Evolutionary conservation across 2,888 invertebrate genomes (phyloP), one percentile per base, ranked within the genome.

Genomic region (Dryocosmus kuriphilus): DNA sequence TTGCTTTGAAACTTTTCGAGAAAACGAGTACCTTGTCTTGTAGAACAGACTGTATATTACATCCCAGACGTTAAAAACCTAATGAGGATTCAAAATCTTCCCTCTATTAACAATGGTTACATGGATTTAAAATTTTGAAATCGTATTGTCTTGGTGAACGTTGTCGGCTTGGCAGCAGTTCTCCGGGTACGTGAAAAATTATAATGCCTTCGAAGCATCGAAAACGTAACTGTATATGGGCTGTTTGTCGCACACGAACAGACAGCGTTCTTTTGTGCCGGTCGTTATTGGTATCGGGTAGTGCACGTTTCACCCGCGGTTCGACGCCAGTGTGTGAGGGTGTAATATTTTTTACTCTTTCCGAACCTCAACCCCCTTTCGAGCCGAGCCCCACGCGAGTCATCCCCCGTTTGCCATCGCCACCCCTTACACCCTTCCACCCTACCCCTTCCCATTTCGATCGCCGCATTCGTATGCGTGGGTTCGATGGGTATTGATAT

Each of bases 401-500:
- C 79, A 78, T 80, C 79, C 82, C 79, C 80, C 78, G 79, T 81
- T 83, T 82, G 78, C 82, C 83, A 81, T 82, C 80, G 80, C 83
- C 81, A 79, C 82, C 81, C 46, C 83, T 83, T 82, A 80, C 81
- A 79, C 77, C 80, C 78, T 79, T 77, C 74, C 76, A 71, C 80
- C 76, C 80, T 61, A 78, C 77, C 77, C 77, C 76, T 78, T 80
- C 76, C 81, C 62, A 62, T 74, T 74, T 78, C 79, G 80, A 82
- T 79, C 81, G 79, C 79, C 88, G 88, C 88, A 90, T 91, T 91
- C 90, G 90, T 91, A 91, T 91, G 90, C 90, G 91, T 91, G 90
- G 90, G 86, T 91, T 90, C 91, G 91, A 91, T 91, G 88, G 91
- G 90, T 91, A 91, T 91, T 91, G 91, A 91, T 91, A 90, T 91